A percentile compares a stretch with the other conserved stretches of the same genome.
Conservation (phyloP, 2,888 invertebrate genomes). For the Thymelicus lineola region DNA sequence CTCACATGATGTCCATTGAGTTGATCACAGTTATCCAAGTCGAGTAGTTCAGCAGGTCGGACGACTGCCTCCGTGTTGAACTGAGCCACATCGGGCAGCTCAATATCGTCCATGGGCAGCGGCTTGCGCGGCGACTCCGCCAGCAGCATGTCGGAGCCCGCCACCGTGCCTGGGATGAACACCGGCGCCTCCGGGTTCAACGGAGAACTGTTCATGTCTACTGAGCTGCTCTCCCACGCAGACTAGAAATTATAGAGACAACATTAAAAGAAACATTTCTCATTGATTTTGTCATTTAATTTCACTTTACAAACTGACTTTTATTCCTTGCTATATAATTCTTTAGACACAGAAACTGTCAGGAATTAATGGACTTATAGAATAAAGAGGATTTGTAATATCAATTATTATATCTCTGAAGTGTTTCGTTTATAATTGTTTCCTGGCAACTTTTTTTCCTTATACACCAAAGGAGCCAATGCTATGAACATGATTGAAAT, state of each 20-base stretch:
- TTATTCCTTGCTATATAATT: no score
- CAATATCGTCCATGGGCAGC: constrained; percentile 86
- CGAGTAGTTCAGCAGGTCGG: constrained; percentile 86
- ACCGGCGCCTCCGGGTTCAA: constrained; percentile 95
- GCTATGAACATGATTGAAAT: no score
- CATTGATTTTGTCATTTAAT: background rate
- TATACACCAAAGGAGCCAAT: no score
- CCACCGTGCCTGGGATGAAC: constrained; percentile 88
- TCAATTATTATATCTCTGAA: no score
- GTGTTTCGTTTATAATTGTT: no score
- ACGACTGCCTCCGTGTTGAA: constrained; percentile 87
- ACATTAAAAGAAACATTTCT: background rate
- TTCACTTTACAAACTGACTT: no score
- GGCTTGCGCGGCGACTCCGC: constrained; percentile 91
- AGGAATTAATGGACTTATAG: no score
- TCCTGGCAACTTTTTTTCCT: no score
- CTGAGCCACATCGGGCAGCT: constrained; percentile 85
- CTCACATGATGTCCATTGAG: constrained; percentile 85
- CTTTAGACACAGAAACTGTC: no score
- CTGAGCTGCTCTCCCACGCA: constrained; percentile 79
- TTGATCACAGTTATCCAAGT: constrained; percentile 81
- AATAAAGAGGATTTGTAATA: no score
- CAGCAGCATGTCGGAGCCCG: constrained; percentile 82
- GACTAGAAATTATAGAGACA: constrained; percentile 63
- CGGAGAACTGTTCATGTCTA: constrained; percentile 90